phyloP scores from a whole-genome alignment of 2,113 vertebrate genomes.

The Psittacus erithacus region DNA sequence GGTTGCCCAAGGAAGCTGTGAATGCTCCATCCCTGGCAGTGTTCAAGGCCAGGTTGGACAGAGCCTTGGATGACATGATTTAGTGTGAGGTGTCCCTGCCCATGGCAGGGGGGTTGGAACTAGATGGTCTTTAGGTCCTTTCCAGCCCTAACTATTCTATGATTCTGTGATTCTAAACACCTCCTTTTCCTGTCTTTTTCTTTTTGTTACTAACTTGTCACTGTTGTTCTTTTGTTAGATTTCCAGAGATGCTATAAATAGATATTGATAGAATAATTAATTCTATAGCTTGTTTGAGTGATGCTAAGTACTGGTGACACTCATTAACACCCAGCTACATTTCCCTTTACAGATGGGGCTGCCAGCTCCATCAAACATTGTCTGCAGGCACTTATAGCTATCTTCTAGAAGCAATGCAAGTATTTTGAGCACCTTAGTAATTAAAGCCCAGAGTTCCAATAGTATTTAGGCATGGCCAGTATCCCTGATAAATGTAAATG shows the following conservation, averaged over 20 bases:
- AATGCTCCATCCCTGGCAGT: too few relatives aligned
- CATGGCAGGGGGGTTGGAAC: too few relatives aligned
- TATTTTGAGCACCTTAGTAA: constrained; percentile 1
- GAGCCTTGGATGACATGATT: too few relatives aligned
- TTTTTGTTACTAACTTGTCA: background rate
- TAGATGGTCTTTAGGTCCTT: too few relatives aligned
- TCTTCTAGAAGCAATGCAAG: background rate
- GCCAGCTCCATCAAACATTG: background rate
- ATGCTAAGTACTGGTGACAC: background rate
- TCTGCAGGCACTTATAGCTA: background rate
- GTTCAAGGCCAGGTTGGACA: too few relatives aligned
- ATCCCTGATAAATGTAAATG: background rate
- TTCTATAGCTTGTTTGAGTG: background rate
- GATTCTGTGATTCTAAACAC: background rate
- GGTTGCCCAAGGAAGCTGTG: too few relatives aligned
- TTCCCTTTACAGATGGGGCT: background rate
- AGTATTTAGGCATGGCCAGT: background rate
- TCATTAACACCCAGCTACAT: background rate
- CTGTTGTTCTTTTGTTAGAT: background rate
- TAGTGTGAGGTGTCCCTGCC: too few relatives aligned
- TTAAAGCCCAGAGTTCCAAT: background rate
- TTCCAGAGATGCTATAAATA: background rate
- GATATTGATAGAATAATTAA: background rate
- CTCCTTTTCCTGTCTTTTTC: background rate
- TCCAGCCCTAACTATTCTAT: too few relatives aligned